Evolutionary conservation across 1,140 invertebrate species (phyloP).

Genomic region (Globodera ellingtonae): DNA sequence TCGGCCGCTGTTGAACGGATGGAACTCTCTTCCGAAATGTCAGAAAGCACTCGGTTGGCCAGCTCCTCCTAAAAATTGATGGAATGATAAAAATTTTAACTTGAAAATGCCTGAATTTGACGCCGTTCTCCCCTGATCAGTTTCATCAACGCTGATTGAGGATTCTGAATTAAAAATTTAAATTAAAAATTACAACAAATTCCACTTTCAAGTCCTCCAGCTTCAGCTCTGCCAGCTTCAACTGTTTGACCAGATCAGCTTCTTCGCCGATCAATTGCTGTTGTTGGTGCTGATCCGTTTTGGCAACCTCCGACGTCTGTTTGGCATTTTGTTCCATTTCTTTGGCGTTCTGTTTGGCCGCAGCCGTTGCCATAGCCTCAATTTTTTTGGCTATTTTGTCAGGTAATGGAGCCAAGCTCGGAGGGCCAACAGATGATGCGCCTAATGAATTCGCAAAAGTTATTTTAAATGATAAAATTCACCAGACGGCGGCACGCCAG

Average conservation of each 20-base stretch:
- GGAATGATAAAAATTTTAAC: not conserved
- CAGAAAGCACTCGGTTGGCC: slow-evolving; percentile 58
- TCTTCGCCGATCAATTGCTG: slow-evolving; percentile 21
- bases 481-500: not conserved
- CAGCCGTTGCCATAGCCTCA: slow-evolving; percentile 5
- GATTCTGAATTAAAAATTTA: slow-evolving; percentile 12
- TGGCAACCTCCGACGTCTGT: not conserved
- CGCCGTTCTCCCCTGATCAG: slow-evolving; percentile 60
- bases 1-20: slow-evolving; percentile 57
- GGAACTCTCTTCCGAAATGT: slow-evolving; percentile 56
- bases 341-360: slow-evolving; percentile 2
- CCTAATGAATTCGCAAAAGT: not conserved
- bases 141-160: slow-evolving; percentile 43
- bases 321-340: not conserved
- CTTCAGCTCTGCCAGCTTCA: slow-evolving; percentile 15
- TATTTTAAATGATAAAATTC: not conserved
- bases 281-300: slow-evolving; percentile 6
- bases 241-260: slow-evolving; percentile 7
- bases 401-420: slow-evolving; percentile 25
- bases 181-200: not conserved
- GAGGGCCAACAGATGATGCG: not conserved
- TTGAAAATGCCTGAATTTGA: slow-evolving; percentile 48
- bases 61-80: slow-evolving; percentile 47
- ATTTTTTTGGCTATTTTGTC: slow-evolving; percentile 22
- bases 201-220: slow-evolving; percentile 22